These are phyloP conservation scores for Alethe diademata DNA, from an alignment of 2,113 vertebrate genomes.

Conservation along the genomic window DNA sequence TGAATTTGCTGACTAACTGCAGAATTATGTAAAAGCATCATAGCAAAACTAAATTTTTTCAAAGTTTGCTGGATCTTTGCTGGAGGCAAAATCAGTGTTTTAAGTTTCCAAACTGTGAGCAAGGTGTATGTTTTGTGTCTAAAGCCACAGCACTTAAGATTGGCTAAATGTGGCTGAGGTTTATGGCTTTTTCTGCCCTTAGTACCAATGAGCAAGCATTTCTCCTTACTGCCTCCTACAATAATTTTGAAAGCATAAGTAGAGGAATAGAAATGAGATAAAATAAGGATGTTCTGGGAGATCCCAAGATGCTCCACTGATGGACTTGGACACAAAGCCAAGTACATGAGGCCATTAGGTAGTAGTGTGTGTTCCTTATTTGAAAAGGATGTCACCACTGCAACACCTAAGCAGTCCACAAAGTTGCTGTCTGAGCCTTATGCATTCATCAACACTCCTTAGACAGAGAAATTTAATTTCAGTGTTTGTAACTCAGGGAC, in stretches of 20 bases:
- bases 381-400: neutral
- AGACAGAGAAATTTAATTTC: neutral
- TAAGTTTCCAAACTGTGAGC: neutral
- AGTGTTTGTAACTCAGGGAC: neutral
- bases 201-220: neutral
- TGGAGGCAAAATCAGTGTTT: neutral
- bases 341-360: neutral
- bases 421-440: neutral
- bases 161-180: neutral
- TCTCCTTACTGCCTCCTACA: neutral
- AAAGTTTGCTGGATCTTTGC: neutral
- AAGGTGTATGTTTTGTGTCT: neutral
- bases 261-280: neutral
- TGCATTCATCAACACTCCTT: neutral
- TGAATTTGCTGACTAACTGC: neutral
- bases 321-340: neutral
- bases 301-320: neutral
- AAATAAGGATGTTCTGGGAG: neutral
- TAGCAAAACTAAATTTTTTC: neutral
- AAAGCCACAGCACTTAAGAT: neutral
- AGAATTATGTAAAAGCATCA: neutral
- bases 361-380: neutral
- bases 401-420: neutral
- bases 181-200: accelerated
- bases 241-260: neutral